Evolutionary conservation across 2,888 invertebrate species (phyloP).

Genomic region (Coecobrya sp.): DNA sequence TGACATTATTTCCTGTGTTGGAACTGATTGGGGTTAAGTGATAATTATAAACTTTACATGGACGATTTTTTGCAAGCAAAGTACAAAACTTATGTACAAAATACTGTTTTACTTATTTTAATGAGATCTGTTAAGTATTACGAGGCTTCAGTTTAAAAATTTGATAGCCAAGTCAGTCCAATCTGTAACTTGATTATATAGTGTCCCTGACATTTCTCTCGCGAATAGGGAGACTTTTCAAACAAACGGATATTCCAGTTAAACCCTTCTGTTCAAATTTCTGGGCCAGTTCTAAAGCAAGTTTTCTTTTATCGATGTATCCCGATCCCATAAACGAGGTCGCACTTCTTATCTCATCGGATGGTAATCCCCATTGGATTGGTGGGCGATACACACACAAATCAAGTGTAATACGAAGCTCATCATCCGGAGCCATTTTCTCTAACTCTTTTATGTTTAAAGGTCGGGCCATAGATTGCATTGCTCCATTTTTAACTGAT

Average conservation of each 20-base stretch:
- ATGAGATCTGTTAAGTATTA: too few species aligned
- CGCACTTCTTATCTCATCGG: not conserved
- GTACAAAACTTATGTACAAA: too few species aligned
- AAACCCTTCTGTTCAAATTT: not conserved
- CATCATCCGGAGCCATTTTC: not conserved
- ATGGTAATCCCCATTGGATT: not conserved
- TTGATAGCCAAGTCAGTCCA: too few species aligned
- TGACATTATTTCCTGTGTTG: too few species aligned
- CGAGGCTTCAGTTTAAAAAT: too few species aligned
- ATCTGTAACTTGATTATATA: too few species aligned
- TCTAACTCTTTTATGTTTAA: not conserved
- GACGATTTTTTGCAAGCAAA: too few species aligned
- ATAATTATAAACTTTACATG: too few species aligned
- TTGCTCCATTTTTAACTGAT: not conserved
- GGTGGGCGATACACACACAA: not conserved
- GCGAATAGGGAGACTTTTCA: not conserved
- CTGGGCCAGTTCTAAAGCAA: not conserved
- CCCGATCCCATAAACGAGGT: not conserved
- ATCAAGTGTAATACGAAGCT: not conserved
- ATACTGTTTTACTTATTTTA: too few species aligned
- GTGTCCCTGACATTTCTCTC: not conserved
- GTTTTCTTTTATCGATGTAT: not conserved
- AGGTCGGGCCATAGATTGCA: not conserved
- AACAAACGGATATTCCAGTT: not conserved
- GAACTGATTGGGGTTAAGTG: too few species aligned